A percentile compares a stretch with the other conserved stretches of the same genome.
phyloP scores from a whole-genome alignment of 1,140 invertebrate species.

The Drosophila varians region DNA sequence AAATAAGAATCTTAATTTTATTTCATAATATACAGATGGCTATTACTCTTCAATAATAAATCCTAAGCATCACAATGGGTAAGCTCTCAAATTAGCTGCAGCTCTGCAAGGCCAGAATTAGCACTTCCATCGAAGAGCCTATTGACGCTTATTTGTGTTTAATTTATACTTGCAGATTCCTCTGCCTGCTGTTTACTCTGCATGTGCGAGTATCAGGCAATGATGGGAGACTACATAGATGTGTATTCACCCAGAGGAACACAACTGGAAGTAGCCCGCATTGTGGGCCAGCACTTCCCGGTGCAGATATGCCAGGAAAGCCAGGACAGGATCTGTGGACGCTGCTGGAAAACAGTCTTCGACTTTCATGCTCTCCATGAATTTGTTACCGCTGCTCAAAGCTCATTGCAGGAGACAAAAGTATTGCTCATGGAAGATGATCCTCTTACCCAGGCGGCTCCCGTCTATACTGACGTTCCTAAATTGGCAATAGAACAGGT shows the following conservation, averaged over 20 bases:
- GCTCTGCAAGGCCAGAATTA: neutral
- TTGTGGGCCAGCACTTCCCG: constrained; percentile 58
- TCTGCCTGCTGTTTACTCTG: constrained; percentile 52
- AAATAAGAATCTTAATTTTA: constrained; percentile 25
- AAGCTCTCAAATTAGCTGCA: neutral
- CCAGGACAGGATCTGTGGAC: constrained; percentile 50
- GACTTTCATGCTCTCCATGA: constrained; percentile 71
- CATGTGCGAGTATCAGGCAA: constrained; percentile 53
- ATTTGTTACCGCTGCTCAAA: constrained; percentile 66
- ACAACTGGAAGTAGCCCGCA: constrained; percentile 49
- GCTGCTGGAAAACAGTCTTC: constrained; percentile 67
- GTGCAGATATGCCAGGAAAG: constrained; percentile 37
- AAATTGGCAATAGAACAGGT: constrained; percentile 6
- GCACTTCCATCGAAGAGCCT: neutral
- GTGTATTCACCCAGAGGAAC: constrained; percentile 35
- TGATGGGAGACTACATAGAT: constrained; percentile 41
- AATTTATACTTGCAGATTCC: constrained; percentile 6
- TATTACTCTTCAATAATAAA: neutral
- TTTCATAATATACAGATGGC: constrained; percentile 18
- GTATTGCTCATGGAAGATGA: constrained; percentile 60
- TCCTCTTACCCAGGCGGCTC: constrained; percentile 48
- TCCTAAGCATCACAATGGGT: constrained; percentile 25
- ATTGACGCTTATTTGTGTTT: constrained; percentile 10
- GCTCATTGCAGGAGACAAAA: constrained; percentile 57
- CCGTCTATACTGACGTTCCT: constrained; percentile 6